Evolutionary conservation across 2,113 vertebrate genomes (phyloP).

Genomic region (Chitala chitala): DNA sequence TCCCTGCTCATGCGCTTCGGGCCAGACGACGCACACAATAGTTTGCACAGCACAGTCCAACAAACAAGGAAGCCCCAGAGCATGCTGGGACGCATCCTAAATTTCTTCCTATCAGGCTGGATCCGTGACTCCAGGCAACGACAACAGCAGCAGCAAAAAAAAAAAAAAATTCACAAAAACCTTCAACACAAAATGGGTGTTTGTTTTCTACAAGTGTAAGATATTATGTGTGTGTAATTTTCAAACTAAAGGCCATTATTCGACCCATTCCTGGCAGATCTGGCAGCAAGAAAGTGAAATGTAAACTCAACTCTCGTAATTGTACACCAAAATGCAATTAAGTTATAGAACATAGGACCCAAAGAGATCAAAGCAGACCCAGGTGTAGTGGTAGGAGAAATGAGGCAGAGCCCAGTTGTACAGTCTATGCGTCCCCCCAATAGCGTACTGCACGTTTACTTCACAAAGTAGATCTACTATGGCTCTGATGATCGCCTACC

Average conservation of each 20-base stretch:
- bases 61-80: conserved; percentile 7
- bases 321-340: neutral
- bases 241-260: neutral
- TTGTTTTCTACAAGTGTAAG: neutral
- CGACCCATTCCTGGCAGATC: neutral
- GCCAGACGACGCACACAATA: conserved; percentile 24
- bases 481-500: too few species aligned
- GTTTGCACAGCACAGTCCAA: neutral
- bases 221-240: too few species aligned
- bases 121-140: conserved; percentile 22
- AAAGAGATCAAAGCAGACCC: neutral
- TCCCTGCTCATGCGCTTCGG: conserved; percentile 57
- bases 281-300: too few species aligned
- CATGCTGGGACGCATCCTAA: conserved; percentile 12
- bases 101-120: conserved; percentile 28
- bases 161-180: neutral
- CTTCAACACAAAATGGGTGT: too few species aligned
- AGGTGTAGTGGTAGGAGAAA: too few species aligned
- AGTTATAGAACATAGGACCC: neutral
- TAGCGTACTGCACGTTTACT: too few species aligned
- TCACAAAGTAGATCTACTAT: too few species aligned
- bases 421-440: too few species aligned
- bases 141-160: neutral
- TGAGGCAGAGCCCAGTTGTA: too few species aligned
- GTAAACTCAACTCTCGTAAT: neutral